Base-by-base conservation (phyloP, 23 tunicate genomes). In the Clavelina lepadiformis region DNA sequence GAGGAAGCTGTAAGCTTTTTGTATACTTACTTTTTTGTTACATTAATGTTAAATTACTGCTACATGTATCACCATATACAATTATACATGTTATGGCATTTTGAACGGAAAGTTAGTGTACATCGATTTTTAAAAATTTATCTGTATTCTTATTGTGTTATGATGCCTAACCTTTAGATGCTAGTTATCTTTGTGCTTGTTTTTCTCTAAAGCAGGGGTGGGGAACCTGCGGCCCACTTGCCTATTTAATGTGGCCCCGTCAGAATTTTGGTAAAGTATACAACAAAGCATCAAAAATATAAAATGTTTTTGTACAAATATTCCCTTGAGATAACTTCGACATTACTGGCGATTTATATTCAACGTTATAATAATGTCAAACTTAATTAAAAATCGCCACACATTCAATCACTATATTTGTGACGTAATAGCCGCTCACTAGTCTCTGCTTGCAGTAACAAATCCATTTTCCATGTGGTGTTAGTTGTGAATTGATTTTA, bases 81-180 rank as follows among this genome's bases (percentile, higher is more conserved):
- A 41, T 15, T 15, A 41, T 41, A 41, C 15, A 15, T 41, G 15
- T n/a, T n/a, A n/a, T n/a, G n/a, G n/a, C n/a, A n/a, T n/a, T n/a
- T n/a, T n/a, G n/a, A n/a, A n/a, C n/a, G n/a, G n/a, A n/a, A n/a
- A n/a, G n/a, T n/a, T n/a, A n/a, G n/a, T n/a, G n/a, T n/a, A n/a
- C n/a, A n/a, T n/a, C n/a, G n/a, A n/a, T n/a, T n/a, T n/a, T n/a
- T n/a, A n/a, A n/a, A n/a, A n/a, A n/a, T n/a, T n/a, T n/a, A n/a
- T n/a, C n/a, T n/a, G n/a, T n/a, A n/a, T n/a, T n/a, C n/a, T n/a
- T n/a, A n/a, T n/a, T n/a, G 19, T 22, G 38, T 28, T 76, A 73
- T 26, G 76, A 67, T 57, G 73, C 53, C 31, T 83, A 76, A 1
- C 71, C 70, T n/a, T 68, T 69, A 0, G 85, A 86, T 26, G 86